Evolutionary conservation across 1,140 invertebrate genomes (phyloP).

Genomic region (Halictus rubicundus): DNA sequence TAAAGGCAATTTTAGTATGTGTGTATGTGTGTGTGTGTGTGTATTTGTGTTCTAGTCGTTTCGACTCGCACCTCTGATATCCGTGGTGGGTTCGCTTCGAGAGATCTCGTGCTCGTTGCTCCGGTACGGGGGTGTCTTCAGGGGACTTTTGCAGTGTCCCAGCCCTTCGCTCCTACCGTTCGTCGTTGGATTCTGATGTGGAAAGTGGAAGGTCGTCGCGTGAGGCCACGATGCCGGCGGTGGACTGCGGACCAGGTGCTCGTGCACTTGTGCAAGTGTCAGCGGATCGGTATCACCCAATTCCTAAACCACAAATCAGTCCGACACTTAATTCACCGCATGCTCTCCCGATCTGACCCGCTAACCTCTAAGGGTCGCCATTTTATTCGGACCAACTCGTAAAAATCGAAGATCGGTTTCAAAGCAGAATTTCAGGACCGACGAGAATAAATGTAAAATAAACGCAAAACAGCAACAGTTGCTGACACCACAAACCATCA

Average conservation of each 20-base stretch:
- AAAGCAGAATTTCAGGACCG: too few species aligned
- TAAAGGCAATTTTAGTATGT: neutral
- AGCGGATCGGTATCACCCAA: slow-evolving; percentile 86
- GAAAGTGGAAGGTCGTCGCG: slow-evolving; percentile 74
- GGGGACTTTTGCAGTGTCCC: slow-evolving; percentile 69
- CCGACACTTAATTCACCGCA: too few species aligned
- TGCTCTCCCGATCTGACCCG: too few species aligned
- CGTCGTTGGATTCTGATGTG: slow-evolving; percentile 63
- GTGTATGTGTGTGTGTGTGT: too few species aligned
- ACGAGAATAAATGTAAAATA: too few species aligned
- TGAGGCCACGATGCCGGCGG: slow-evolving; percentile 88
- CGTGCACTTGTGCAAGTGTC: slow-evolving; percentile 89
- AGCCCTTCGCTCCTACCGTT: slow-evolving; percentile 54
- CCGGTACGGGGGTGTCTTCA: slow-evolving; percentile 65
- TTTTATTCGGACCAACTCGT: too few species aligned
- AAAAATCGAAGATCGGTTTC: too few species aligned
- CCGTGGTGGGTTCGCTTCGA: slow-evolving; percentile 73
- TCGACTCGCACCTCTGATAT: slow-evolving; percentile 70
- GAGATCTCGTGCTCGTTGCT: slow-evolving; percentile 72
- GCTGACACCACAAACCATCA: too few species aligned
- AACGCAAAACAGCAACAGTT: too few species aligned
- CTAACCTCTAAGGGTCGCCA: too few species aligned
- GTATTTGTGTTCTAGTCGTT: slow-evolving; percentile 1
- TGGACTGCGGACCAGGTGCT: slow-evolving; percentile 90
- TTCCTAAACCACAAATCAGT: slow-evolving; percentile 81